Percentiles rank a stretch among this genome's conserved stretches.
Conservation (phyloP, 2,113 vertebrate species). For the Channa maculata region DNA sequence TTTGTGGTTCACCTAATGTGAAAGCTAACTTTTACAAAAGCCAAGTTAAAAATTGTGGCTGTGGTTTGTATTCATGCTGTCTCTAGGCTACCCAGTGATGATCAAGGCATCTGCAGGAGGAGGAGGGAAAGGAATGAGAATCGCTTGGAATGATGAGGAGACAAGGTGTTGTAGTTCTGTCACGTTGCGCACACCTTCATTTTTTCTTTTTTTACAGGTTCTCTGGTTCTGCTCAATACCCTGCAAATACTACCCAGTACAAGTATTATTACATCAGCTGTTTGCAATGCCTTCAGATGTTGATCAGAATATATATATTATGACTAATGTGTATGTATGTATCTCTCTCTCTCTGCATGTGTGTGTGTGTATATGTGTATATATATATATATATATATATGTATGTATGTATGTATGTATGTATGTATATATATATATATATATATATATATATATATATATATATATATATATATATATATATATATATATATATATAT, state of each 20-base stretch:
- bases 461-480: no score
- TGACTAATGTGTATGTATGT: no score
- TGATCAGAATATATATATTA: no score
- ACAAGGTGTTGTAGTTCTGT: conserved; percentile 85
- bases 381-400: conserved; percentile 10
- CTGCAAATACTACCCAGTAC: no score
- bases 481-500: no score
- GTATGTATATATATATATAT: no score
- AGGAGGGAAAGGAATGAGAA: conserved; percentile 99
- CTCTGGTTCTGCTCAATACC: no score
- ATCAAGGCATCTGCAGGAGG: conserved; percentile 99
- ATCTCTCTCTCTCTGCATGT: no score
- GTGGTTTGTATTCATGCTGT: neutral
- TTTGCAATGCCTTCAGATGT: no score
- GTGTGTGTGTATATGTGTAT: neutral
- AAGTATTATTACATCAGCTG: no score
- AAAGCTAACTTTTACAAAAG: neutral
- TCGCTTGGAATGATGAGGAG: conserved; percentile 97
- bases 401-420: no score
- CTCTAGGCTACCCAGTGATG: conserved; percentile 97
- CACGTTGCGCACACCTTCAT: neutral
- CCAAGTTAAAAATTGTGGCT: neutral
- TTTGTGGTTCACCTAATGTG: neutral
- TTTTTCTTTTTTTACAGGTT: neutral
- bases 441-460: no score